Base-by-base conservation (phyloP, 1,140 invertebrate genomes). In the Drosophila burlai region DNA sequence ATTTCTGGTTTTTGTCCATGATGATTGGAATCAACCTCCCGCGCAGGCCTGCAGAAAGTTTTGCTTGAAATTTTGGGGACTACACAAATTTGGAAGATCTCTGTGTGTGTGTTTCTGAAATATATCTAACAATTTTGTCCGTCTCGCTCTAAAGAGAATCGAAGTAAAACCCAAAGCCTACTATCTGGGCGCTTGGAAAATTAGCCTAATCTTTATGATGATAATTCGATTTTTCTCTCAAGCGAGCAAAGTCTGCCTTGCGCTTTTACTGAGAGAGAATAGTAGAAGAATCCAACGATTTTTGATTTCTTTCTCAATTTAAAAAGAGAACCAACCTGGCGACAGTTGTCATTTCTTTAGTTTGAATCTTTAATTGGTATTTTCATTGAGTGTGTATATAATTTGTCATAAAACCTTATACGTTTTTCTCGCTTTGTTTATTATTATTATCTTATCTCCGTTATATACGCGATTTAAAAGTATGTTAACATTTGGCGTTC, bases 401-500 rank as follows among this genome's bases (percentile, higher is more conserved):
- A 79, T 85, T 81, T 79, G 47, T 81, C 66, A 83, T 78, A 89
- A 83, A 89, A 89, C 78, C 73, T 78, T 50, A 46, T 67, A 65
- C 40, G 64, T 58, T 76, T 64, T 57, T 24, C 15, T 54, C 6
- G 11, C 6, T 50, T 74, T 71, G 29, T 82, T 24, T 24, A 24
- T 85, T 82, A 60, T 66, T 55, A 16, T 78, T 72, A 81, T 79
- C 85, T 89, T 79, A 86, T 72, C 31, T 55, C 65, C 69, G 66
- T 63, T 69, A 79, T 78, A 87, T 49, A 87, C 71, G 73, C 52
- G 47, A 69, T 83, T 80, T 65, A 91, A 85, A 85, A 86, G 47
- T 75, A 59, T 81, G 76, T 89, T 85, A 91, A 91, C 89, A 81
- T 77, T 81, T 73, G 76, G 79, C 50, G 46, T 85, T 85, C 66